These are phyloP conservation scores for Anoplopoma fimbria DNA, from an alignment of 2,113 vertebrate species.

Conservation along the genomic window DNA sequence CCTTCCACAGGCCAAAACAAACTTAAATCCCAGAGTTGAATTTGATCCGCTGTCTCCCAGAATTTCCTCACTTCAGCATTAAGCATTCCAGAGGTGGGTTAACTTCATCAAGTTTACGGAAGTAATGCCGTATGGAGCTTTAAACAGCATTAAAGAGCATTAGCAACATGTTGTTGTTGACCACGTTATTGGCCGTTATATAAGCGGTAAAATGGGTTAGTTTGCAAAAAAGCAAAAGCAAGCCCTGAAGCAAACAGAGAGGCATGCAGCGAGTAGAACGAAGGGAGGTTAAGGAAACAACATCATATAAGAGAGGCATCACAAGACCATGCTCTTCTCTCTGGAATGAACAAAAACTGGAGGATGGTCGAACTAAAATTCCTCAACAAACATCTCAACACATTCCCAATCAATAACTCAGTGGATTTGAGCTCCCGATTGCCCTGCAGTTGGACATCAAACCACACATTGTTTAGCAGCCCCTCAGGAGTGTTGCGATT, in stretches of 20 bases:
- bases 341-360: neutral
- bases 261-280: neutral
- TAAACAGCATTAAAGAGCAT: constrained; percentile 46
- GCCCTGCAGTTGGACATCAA: too few species aligned
- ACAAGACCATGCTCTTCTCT: neutral
- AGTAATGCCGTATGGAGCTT: constrained; percentile 26
- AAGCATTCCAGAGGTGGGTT: constrained; percentile 22
- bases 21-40: neutral
- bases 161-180: constrained; percentile 42
- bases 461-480: too few species aligned
- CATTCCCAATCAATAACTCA: constrained; percentile 1
- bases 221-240: constrained; percentile 25
- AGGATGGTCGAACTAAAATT: constrained; percentile 36
- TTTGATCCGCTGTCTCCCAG: neutral
- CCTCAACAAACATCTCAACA: constrained; percentile 26
- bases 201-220: constrained; percentile 37
- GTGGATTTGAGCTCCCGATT: too few species aligned
- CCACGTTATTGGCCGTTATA: neutral
- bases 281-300: constrained; percentile 15
- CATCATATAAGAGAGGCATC: constrained; percentile 15
- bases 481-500: too few species aligned
- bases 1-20: neutral
- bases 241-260: constrained; percentile 10
- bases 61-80: constrained; percentile 32
- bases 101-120: constrained; percentile 20